phyloP scores from a whole-genome alignment of 1,140 invertebrate genomes.

The Leptopilina clavipes region DNA sequence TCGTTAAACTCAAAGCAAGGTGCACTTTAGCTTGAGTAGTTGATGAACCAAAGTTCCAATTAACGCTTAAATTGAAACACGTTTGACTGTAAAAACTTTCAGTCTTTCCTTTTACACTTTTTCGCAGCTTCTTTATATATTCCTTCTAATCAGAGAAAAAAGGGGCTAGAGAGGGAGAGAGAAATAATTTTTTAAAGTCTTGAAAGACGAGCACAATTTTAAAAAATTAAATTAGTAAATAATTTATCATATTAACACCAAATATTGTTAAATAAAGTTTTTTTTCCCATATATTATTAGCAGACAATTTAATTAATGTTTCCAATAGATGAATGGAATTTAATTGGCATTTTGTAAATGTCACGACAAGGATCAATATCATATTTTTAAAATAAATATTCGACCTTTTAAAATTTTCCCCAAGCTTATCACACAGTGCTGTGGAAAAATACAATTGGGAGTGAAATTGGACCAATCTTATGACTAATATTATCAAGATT shows the following conservation, averaged over 20 bases:
- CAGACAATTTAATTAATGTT: background rate
- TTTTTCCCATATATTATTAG: no score
- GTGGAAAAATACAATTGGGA: no score
- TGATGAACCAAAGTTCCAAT: constrained; percentile 66
- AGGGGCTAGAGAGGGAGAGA: background rate
- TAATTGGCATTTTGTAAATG: constrained; percentile 13
- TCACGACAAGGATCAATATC: constrained; percentile 2
- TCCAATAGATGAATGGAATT: background rate
- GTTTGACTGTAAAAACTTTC: background rate
- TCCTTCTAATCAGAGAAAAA: background rate
- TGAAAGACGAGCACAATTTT: no score
- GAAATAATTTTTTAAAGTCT: no score
- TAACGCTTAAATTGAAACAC: constrained; percentile 54
- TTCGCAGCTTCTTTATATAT: constrained; percentile 31
- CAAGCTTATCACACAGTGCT: no score
- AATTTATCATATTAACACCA: no score
- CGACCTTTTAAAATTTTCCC: background rate
- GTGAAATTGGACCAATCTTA: no score
- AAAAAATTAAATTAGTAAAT: background rate
- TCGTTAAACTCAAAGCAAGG: constrained; percentile 46
- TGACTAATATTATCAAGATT: no score
- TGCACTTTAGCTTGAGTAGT: constrained; percentile 42
- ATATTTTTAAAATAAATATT: background rate
- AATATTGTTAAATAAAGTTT: background rate
- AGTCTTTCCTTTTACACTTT: constrained; percentile 21